phyloP scores from a whole-genome alignment of 2,113 vertebrate genomes.

The Callionymus lyra region DNA sequence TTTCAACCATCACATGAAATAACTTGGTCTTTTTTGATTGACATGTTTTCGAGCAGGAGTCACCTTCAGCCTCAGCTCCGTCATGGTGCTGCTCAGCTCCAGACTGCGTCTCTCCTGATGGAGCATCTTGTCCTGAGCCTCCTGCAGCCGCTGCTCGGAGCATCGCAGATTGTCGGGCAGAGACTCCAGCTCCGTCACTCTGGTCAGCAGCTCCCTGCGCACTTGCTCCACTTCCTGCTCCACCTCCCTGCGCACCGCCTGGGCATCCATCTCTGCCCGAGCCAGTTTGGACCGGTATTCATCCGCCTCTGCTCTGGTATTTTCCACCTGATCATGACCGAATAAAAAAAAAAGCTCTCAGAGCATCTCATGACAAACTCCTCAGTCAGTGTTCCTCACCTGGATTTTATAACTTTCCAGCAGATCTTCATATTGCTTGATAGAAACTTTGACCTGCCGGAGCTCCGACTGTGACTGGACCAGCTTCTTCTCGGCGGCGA shows the following conservation, averaged over 20 bases:
- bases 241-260: conserved; percentile 65
- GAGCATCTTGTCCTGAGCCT: conserved; percentile 74
- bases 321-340: conserved; percentile 63
- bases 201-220: conserved; percentile 68
- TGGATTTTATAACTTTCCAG: conserved; percentile 83
- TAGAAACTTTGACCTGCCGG: conserved; percentile 75
- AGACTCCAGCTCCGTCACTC: conserved; percentile 75
- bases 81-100: conserved; percentile 71
- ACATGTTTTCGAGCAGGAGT: conserved; percentile 16
- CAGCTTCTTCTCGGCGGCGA: conserved; percentile 76
- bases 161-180: conserved; percentile 77
- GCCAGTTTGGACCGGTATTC: conserved; percentile 72
- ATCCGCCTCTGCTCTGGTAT: conserved; percentile 72
- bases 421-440: conserved; percentile 78
- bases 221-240: conserved; percentile 72
- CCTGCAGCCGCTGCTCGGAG: conserved; percentile 71
- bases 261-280: conserved; percentile 70
- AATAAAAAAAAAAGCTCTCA: too few relatives aligned
- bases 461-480: conserved; percentile 72
- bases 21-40: too few relatives aligned
- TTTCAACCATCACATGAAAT: too few relatives aligned
- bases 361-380: neutral
- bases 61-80: conserved; percentile 81
- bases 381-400: conserved; percentile 43
- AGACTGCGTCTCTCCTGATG: conserved; percentile 72